Percentiles rank a stretch among this genome's conserved stretches.
These are phyloP conservation scores for Buathra laborator DNA, from an alignment of 2,888 invertebrate genomes.

Conservation along the genomic window DNA sequence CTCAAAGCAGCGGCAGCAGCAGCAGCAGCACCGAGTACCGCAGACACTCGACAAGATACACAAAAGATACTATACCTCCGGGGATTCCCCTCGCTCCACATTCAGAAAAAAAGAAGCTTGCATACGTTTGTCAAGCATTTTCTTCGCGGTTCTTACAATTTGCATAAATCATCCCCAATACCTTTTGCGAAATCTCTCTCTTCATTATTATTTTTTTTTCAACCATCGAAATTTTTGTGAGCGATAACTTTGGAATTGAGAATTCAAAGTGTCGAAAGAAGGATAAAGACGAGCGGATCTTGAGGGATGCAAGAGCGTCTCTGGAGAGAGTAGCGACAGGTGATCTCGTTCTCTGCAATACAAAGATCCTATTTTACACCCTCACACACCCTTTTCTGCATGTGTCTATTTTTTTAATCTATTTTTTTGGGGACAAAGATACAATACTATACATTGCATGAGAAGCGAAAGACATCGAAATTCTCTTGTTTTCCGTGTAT, in stretches of 20 bases:
- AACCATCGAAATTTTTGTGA: background rate
- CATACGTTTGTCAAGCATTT: background rate
- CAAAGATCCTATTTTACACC: too few relatives aligned
- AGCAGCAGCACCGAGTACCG: constrained; percentile 11
- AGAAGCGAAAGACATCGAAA: background rate
- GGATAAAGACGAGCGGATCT: too few relatives aligned
- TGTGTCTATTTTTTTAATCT: too few relatives aligned
- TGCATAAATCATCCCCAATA: constrained; percentile 6
- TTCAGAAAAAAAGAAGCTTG: constrained; percentile 1
- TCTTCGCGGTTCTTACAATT: background rate
- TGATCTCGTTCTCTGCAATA: too few relatives aligned
- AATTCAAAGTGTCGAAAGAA: too few relatives aligned
- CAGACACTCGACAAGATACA: constrained; percentile 27
- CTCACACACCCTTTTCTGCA: too few relatives aligned
- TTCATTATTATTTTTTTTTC: background rate
- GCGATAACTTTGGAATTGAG: background rate
- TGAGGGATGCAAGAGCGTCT: too few relatives aligned
- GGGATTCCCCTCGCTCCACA: background rate
- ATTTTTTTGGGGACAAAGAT: too few relatives aligned
- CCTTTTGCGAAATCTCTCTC: background rate
- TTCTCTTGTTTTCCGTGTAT: constrained; percentile 14
- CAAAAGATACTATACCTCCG: background rate
- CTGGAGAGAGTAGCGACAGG: too few relatives aligned
- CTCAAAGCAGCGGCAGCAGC: background rate
- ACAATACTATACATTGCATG: too few relatives aligned